phyloP scores from a whole-genome alignment of 2,888 invertebrate species.

The Caenorhabditis becei region DNA sequence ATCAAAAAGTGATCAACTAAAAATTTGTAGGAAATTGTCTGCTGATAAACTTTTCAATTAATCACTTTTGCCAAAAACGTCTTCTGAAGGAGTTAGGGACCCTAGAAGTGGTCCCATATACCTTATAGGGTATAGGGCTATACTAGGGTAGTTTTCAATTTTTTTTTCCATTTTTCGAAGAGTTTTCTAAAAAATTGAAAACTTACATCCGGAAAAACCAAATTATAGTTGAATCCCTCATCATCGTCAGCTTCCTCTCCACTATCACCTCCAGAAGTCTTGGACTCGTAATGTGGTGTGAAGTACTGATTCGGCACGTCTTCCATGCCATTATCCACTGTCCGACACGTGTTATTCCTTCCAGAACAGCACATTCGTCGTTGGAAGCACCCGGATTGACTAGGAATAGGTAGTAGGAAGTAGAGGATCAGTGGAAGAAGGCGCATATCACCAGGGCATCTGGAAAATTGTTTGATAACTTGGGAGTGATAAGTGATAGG shows the following conservation, averaged over 20 bases:
- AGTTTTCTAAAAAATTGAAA: no score
- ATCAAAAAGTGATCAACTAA: no score
- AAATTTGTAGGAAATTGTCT: no score
- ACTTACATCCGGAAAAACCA: slow-evolving; percentile 61
- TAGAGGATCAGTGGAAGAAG: background rate
- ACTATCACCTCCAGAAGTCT: no score
- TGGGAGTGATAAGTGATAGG: background rate
- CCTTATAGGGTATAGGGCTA: no score
- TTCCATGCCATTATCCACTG: slow-evolving; percentile 9
- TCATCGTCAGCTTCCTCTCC: slow-evolving; percentile 32
- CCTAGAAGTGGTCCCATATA: no score
- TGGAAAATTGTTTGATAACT: no score
- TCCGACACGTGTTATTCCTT: slow-evolving; percentile 71
- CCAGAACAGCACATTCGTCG: slow-evolving; percentile 72
- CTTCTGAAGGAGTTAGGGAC: no score
- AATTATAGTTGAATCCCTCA: slow-evolving; percentile 62
- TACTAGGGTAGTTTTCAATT: no score
- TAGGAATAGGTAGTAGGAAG: slow-evolving; percentile 20
- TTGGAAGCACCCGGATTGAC: slow-evolving; percentile 69
- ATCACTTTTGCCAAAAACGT: no score
- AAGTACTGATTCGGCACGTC: background rate
- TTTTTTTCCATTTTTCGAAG: no score
- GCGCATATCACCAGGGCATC: slow-evolving; percentile 47
- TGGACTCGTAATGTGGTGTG: slow-evolving; percentile 1
- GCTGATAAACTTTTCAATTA: no score